A percentile compares a stretch with the other conserved stretches of the same genome.
These are phyloP conservation scores for silkworm (Bombyx mori) DNA, from an alignment of 1,140 invertebrate species.

Conservation along the genomic window DNA sequence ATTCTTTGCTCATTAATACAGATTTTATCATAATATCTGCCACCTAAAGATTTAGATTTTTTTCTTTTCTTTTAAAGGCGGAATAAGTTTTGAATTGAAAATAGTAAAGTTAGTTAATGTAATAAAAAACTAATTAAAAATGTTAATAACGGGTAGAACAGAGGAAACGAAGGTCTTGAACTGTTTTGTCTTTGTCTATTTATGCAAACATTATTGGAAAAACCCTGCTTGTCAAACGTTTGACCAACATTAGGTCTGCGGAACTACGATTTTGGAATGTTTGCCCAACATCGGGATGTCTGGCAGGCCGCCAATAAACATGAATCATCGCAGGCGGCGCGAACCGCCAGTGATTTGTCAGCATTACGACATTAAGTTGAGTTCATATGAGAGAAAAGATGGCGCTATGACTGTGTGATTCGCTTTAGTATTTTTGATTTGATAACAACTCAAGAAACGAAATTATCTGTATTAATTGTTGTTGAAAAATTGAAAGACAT, in stretches of 20 bases:
- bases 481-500: too few species aligned
- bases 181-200: too few species aligned
- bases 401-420: too few species aligned
- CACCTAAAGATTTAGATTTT: too few species aligned
- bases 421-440: too few species aligned
- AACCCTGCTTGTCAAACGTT: conserved; percentile 17
- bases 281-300: conserved; percentile 17
- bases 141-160: background rate
- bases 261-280: conserved; percentile 14
- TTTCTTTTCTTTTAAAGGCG: too few species aligned
- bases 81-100: too few species aligned
- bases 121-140: background rate
- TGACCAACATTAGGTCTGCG: conserved; percentile 6
- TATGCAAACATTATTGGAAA: background rate
- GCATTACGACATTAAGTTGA: conserved; percentile 24
- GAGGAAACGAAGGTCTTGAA: background rate
- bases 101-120: too few species aligned
- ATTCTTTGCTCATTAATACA: too few species aligned
- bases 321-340: conserved; percentile 39
- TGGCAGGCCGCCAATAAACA: conserved; percentile 34
- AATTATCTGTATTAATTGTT: too few species aligned
- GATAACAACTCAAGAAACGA: too few species aligned
- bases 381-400: conserved; percentile 2
- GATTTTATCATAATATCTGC: too few species aligned
- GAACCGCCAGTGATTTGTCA: conserved; percentile 42